A percentile compares a stretch with the other conserved stretches of the same genome.
Evolutionary conservation across 2,113 vertebrate genomes (phyloP).

Genomic region (Spilogale gracilis): DNA sequence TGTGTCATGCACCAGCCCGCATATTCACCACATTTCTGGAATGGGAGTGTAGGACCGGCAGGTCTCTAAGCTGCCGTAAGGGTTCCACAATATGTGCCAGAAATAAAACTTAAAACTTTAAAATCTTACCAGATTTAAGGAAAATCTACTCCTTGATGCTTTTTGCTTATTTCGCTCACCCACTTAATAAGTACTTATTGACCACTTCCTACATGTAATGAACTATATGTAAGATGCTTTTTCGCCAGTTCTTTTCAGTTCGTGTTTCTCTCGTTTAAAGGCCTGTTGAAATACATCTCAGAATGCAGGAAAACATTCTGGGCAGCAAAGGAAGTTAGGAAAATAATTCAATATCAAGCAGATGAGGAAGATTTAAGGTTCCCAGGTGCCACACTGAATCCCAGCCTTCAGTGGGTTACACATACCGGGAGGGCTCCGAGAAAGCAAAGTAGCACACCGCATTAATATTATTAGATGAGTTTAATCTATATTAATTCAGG

Average conservation of each 20-base stretch:
- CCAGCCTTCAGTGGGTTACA: neutral
- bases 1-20: neutral
- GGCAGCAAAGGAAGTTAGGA: neutral
- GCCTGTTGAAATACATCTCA: neutral
- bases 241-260: neutral
- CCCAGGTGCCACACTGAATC: neutral
- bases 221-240: neutral
- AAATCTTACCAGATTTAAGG: neutral
- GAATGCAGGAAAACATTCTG: neutral
- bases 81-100: neutral
- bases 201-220: neutral
- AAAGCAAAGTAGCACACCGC: neutral
- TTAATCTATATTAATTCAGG: neutral
- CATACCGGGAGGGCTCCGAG: neutral
- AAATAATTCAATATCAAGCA: neutral
- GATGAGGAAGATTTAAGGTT: slow-evolving; percentile 40
- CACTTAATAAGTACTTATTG: neutral
- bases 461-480: neutral
- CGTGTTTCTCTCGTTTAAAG: neutral
- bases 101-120: neutral
- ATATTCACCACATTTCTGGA: neutral
- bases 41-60: too few relatives aligned
- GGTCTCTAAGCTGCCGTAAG: neutral
- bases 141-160: neutral
- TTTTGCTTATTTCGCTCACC: neutral